Base-by-base conservation (phyloP, 2,113 vertebrate species). In the Bothrops jararaca region DNA sequence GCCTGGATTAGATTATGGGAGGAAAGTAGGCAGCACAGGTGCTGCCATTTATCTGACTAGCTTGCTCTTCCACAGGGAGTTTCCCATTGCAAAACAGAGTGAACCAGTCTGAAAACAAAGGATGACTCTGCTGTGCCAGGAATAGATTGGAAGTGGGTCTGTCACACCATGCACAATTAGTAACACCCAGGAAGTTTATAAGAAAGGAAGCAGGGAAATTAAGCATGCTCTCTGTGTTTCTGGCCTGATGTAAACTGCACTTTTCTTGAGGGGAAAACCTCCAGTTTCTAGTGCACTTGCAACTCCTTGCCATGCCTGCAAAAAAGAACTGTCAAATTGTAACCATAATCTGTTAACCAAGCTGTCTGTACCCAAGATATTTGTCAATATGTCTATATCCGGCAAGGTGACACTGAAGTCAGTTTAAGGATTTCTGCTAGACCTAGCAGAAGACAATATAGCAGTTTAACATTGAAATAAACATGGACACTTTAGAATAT, bases 391-490 rank as follows among this genome's bases (percentile, higher is more conserved):
- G 94, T 93, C 91, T 94, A 1, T 88, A 80, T 57, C 69, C 89
- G 8, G 88, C 92, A 94, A 95, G 95, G 29, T 89, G 95, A 94
- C 90, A 95, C 26, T 93, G 85, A 95, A 92, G 89, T 91, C 92
- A 93, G 4, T 48, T 88, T 96, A 2, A 42, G 80, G 58, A 1
- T 96, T 97, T 96, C 93, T 93, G 92, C 94, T 95, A 95, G 89
- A 0, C 90, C 92, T 95, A 96, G 95, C 93, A 96, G 96, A 96
- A 96, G 90, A n/a, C 95, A 96, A 95, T 1, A 11, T 60, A 89
- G 86, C 94, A 92, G 9, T 24, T 96, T 94, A 93, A 95, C 95
- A 96, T 91, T 88, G 94, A 22, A 88, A 86, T 94, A 95, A 96
- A 92, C 91, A 94, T 2, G 88, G 11, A 15, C 74, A 54, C 89